phyloP scores from a whole-genome alignment of 2,797 vertebrate species.

The Chaetodon trifasciatus region DNA sequence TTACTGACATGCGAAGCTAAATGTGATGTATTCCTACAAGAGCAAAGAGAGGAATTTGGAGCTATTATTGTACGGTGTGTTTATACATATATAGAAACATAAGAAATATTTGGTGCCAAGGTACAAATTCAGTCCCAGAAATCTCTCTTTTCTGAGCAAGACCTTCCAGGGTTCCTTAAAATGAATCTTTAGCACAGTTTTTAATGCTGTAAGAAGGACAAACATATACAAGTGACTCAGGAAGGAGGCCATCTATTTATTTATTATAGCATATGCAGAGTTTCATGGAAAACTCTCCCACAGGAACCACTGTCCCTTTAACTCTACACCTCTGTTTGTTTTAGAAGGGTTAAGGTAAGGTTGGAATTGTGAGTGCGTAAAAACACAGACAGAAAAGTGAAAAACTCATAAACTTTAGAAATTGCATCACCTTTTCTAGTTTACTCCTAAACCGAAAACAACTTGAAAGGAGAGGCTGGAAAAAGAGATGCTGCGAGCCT shows the following conservation, averaged over 20 bases:
- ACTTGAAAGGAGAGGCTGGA: background rate
- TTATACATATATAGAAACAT: background rate
- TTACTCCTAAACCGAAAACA: slow-evolving; percentile 3
- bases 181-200: background rate
- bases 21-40: background rate
- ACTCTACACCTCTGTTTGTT: slow-evolving; percentile 38
- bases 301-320: slow-evolving; percentile 14
- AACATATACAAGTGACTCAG: slow-evolving; percentile 19
- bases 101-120: background rate
- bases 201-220: slow-evolving; percentile 20
- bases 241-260: slow-evolving; percentile 12
- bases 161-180: slow-evolving; percentile 9
- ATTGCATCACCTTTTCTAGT: background rate
- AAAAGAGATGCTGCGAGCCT: slow-evolving; percentile 4
- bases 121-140: background rate
- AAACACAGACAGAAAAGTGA: too few relatives aligned
- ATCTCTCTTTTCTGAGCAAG: background rate
- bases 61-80: background rate
- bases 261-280: background rate
- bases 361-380: background rate
- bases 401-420: background rate
- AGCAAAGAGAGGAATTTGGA: background rate
- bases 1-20: slow-evolving; percentile 1
- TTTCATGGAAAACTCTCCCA: slow-evolving; percentile 1
- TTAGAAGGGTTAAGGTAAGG: background rate